Conservation (phyloP, 2,888 invertebrate species). For the Zonitis immaculata region DNA sequence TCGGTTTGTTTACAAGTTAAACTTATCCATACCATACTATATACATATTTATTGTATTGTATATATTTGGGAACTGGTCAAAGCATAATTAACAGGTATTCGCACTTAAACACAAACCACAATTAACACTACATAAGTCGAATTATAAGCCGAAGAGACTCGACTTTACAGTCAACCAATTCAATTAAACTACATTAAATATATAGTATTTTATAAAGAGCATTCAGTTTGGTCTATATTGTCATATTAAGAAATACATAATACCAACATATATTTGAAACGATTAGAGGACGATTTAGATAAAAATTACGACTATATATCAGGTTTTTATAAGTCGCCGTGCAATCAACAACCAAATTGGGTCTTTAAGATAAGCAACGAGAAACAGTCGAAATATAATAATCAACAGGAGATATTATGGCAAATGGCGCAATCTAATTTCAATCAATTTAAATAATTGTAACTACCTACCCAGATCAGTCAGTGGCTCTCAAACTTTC, state of each 20-base stretch:
- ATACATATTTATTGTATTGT: too few relatives aligned
- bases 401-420: too few relatives aligned
- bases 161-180: not conserved
- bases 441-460: too few relatives aligned
- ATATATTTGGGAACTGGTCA: too few relatives aligned
- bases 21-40: too few relatives aligned
- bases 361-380: not conserved
- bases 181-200: not conserved
- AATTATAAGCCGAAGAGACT: too few relatives aligned
- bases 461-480: too few relatives aligned
- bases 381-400: too few relatives aligned
- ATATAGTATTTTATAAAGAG: not conserved
- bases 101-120: slow-evolving; percentile 33
- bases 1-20: slow-evolving; percentile 34
- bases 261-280: not conserved
- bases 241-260: too few relatives aligned
- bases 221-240: not conserved
- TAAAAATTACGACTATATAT: slow-evolving; percentile 14
- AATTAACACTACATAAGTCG: too few relatives aligned
- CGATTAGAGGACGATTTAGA: slow-evolving; percentile 13
- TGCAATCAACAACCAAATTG: not conserved
- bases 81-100: slow-evolving; percentile 40
- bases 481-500: too few relatives aligned
- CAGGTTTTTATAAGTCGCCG: slow-evolving; percentile 3
- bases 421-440: too few relatives aligned